Evolutionary conservation across 2,797 vertebrate species (phyloP).

Genomic region (Philypnodon macrostomus): DNA sequence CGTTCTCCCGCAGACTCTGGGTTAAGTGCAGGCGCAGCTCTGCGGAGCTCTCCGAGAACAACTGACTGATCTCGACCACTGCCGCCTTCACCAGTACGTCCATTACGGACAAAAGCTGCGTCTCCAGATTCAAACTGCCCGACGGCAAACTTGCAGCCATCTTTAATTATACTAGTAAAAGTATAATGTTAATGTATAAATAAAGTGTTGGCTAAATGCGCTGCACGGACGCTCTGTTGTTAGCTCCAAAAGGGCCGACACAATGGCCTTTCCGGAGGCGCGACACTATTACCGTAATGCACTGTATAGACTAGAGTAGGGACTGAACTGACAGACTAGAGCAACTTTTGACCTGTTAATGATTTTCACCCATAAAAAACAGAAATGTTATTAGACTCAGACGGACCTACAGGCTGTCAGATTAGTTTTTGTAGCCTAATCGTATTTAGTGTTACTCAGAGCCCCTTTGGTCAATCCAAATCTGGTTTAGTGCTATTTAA

Average conservation of each 20-base stretch:
- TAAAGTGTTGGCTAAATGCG: conserved; percentile 1
- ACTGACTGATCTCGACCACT: conserved; percentile 68
- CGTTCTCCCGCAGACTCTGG: conserved; percentile 73
- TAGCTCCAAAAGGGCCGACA: conserved; percentile 33
- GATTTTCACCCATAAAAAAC: no score
- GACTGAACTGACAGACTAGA: no score
- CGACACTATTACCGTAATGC: conserved; percentile 62
- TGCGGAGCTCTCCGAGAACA: conserved; percentile 69
- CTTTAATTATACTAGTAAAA: conserved; percentile 15
- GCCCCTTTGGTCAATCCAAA: no score
- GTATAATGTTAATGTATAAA: no score
- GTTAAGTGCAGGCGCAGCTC: conserved; percentile 61
- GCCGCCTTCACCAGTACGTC: conserved; percentile 72
- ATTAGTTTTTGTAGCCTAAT: no score
- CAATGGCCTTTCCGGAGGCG: conserved; percentile 50
- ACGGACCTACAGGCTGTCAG: no score
- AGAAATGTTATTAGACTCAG: no score
- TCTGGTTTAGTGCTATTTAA: no score
- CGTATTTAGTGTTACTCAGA: no score
- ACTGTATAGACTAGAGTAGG: background rate
- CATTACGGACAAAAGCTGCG: conserved; percentile 73
- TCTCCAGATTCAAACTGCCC: conserved; percentile 56
- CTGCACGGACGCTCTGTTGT: conserved; percentile 7
- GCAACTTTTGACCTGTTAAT: no score
- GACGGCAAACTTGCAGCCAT: conserved; percentile 58